These are phyloP conservation scores for Diachasma alloeum DNA, from an alignment of 1,140 invertebrate genomes.

Conservation along the genomic window DNA sequence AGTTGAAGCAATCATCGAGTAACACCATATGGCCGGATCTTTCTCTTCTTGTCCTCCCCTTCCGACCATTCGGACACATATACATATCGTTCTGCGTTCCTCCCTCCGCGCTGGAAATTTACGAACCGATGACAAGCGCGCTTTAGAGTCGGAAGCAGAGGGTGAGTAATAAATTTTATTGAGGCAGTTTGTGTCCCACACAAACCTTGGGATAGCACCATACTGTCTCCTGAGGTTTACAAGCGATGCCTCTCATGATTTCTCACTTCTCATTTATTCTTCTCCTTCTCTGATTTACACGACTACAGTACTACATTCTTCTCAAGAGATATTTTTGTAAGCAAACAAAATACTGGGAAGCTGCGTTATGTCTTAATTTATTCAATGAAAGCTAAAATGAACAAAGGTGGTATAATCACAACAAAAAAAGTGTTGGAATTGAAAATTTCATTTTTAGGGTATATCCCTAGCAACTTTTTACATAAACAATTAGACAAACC, in stretches of 20 bases:
- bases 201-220: not conserved
- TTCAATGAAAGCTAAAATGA: not conserved
- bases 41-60: constrained; percentile 26
- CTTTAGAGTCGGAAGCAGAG: constrained; percentile 47
- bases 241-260: not conserved
- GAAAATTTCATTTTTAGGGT: too few relatives aligned
- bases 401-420: not conserved
- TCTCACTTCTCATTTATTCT: not conserved
- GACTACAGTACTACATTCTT: not conserved
- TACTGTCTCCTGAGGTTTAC: not conserved
- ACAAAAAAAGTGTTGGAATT: too few relatives aligned
- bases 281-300: not conserved
- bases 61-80: constrained; percentile 1
- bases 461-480: too few relatives aligned
- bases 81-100: not conserved
- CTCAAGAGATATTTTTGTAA: constrained; percentile 15
- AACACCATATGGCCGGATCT: constrained; percentile 41
- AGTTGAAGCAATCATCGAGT: constrained; percentile 34
- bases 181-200: constrained; percentile 3
- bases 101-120: constrained; percentile 35
- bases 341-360: not conserved
- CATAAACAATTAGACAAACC: too few relatives aligned
- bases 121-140: constrained; percentile 48
- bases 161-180: constrained; percentile 41
- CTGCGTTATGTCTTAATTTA: not conserved